phyloP scores from a whole-genome alignment of 2,888 invertebrate genomes.

The Amphipyra tragopoginis region DNA sequence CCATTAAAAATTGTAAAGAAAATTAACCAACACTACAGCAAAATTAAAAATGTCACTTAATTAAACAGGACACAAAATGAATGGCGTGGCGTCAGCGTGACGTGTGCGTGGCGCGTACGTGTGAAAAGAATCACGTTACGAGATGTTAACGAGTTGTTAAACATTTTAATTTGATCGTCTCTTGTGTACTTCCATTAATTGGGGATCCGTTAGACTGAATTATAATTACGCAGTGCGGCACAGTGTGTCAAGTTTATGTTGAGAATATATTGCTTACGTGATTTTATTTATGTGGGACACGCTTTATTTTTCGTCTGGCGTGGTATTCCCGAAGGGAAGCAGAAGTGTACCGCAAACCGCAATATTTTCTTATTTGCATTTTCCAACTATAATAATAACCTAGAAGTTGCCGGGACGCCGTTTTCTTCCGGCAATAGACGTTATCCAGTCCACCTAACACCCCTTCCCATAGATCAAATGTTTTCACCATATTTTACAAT shows the following conservation, averaged over 20 bases:
- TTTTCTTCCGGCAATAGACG: no score
- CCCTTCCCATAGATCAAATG: no score
- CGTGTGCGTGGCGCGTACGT: slow-evolving; percentile 21
- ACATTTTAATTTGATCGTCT: slow-evolving; percentile 55
- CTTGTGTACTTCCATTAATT: slow-evolving; percentile 58
- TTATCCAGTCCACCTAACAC: no score
- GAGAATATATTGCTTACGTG: slow-evolving; percentile 46
- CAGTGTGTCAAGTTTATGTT: slow-evolving; percentile 46
- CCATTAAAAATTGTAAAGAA: neutral
- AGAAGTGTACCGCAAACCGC: slow-evolving; percentile 11
- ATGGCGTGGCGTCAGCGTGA: slow-evolving; percentile 4
- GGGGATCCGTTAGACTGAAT: slow-evolving; percentile 39
- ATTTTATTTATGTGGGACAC: slow-evolving; percentile 42
- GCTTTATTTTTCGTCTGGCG: slow-evolving; percentile 31
- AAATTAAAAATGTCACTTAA: slow-evolving; percentile 33
- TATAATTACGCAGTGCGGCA: slow-evolving; percentile 50
- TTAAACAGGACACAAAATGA: slow-evolving; percentile 28
- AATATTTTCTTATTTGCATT: slow-evolving; percentile 16
- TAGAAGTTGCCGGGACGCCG: no score
- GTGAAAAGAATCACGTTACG: slow-evolving; percentile 44
- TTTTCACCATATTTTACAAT: no score
- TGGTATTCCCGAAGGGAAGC: slow-evolving; percentile 12
- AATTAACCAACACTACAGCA: neutral
- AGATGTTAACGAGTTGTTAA: slow-evolving; percentile 55
- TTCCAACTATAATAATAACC: no score